A percentile compares a stretch with the other conserved stretches of the same genome.
phyloP scores from a whole-genome alignment of 30 jellyfish, hydroid and myxozoan genomes.

The Aurelia aurita complex sp. Pacific region DNA sequence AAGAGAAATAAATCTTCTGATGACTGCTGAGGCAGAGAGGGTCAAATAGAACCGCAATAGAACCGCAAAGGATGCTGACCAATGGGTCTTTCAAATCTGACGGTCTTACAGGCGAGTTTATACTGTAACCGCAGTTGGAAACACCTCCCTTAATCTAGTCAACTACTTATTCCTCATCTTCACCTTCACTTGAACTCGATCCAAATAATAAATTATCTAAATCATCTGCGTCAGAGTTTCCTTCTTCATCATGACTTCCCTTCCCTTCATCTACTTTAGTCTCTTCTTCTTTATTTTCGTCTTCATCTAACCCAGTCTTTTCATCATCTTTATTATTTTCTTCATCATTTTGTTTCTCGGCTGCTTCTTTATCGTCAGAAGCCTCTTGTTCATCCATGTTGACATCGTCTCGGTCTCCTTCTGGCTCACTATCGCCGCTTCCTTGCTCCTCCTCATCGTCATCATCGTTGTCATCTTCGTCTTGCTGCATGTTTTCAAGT shows the following conservation, averaged over 20 bases:
- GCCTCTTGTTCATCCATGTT: conserved; percentile 44
- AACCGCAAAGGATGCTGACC: no score
- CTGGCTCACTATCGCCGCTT: conserved; percentile 60
- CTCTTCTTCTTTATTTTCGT: neutral
- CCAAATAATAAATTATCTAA: conserved; percentile 85
- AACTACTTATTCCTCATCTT: conserved; percentile 19
- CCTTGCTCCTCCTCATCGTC: conserved; percentile 77
- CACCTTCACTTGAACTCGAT: conserved; percentile 88
- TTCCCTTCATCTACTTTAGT: conserved; percentile 5
- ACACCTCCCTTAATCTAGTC: no score
- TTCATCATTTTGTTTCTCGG: conserved; percentile 6
- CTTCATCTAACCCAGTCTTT: conserved; percentile 8
- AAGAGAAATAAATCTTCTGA: no score
- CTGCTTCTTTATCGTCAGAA: conserved; percentile 7
- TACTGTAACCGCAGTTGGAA: no score
- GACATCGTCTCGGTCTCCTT: conserved; percentile 34
- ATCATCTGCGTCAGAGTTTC: conserved; percentile 44
- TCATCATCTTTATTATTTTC: neutral
- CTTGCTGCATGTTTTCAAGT: conserved; percentile 90
- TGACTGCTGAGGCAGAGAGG: no score
- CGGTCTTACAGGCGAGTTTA: no score
- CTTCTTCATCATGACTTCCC: conserved; percentile 32
- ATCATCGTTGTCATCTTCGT: conserved; percentile 75
- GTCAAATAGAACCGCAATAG: no score
- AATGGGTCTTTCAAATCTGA: no score